Conservation (phyloP, 2,888 invertebrate species). For the Hedychridium roseum region DNA sequence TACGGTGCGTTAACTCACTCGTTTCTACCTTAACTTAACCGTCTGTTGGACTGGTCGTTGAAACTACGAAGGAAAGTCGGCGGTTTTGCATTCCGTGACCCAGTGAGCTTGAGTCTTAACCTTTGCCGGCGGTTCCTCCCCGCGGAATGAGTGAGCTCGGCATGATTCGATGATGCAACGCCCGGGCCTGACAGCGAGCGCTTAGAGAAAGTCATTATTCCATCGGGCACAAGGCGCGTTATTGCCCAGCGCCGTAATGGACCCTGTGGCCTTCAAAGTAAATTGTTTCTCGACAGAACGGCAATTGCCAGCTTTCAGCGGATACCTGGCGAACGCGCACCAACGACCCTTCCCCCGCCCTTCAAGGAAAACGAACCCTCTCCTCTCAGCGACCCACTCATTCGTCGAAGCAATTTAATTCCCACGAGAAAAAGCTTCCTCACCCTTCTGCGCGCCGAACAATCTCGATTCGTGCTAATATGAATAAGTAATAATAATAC, state of each 20-base stretch:
- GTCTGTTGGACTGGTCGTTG: too few relatives aligned
- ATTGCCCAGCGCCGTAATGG: conserved; percentile 53
- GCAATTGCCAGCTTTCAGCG: too few relatives aligned
- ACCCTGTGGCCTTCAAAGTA: conserved; percentile 63
- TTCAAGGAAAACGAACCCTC: not conserved
- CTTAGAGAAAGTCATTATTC: conserved; percentile 63
- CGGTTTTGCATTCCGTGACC: conserved; percentile 45
- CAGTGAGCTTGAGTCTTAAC: conserved; percentile 63
- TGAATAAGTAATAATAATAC: too few relatives aligned
- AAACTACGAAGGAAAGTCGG: too few relatives aligned
- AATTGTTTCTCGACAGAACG: conserved; percentile 59
- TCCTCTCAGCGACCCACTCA: not conserved
- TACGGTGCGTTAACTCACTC: too few relatives aligned
- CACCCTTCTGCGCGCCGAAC: too few relatives aligned
- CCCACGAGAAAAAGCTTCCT: too few relatives aligned
- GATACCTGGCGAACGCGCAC: conserved; percentile 18
- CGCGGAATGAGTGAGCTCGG: conserved; percentile 40
- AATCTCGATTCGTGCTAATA: too few relatives aligned
- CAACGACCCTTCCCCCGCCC: not conserved
- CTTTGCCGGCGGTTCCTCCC: conserved; percentile 48
- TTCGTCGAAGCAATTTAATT: not conserved
- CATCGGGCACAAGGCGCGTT: conserved; percentile 55
- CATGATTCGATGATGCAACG: conserved; percentile 47
- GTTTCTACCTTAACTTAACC: too few relatives aligned
- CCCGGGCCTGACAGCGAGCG: conserved; percentile 16